Conservation (phyloP, 1,140 invertebrate species). For the Drosophila serrata region DNA sequence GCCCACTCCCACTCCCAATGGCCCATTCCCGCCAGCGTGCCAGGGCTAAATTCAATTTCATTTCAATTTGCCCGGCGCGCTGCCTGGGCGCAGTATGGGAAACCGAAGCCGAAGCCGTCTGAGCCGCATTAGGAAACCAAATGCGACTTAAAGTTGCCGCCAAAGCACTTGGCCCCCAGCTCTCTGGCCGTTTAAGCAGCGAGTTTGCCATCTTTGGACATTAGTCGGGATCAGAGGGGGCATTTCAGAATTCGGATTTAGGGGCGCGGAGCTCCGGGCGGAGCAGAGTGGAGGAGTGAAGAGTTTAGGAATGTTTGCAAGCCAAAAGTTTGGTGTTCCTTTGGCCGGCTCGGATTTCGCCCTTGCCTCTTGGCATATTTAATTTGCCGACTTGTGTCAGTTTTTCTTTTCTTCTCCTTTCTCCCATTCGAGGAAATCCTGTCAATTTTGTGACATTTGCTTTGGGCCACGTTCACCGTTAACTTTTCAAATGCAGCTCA, state of each 20-base stretch:
- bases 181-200: constrained; percentile 60
- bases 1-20: no score
- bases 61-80: constrained; percentile 58
- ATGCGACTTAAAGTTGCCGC: constrained; percentile 58
- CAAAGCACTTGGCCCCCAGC: constrained; percentile 22
- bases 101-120: no score
- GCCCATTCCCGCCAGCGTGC: background rate
- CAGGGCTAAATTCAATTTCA: constrained; percentile 71
- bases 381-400: constrained; percentile 74
- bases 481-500: constrained; percentile 80
- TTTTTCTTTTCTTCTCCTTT: constrained; percentile 24
- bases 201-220: constrained; percentile 51
- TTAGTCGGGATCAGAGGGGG: constrained; percentile 24
- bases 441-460: constrained; percentile 69
- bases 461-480: constrained; percentile 34
- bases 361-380: constrained; percentile 76
- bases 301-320: constrained; percentile 63
- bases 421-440: constrained; percentile 50
- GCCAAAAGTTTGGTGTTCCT: constrained; percentile 63
- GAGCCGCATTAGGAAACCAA: constrained; percentile 58
- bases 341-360: constrained; percentile 56
- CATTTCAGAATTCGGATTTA: background rate
- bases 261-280: background rate
- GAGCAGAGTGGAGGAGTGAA: constrained; percentile 16
- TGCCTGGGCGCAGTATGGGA: constrained; percentile 12